Conservation (phyloP, 2,888 invertebrate genomes). For the Unio delphinus region DNA sequence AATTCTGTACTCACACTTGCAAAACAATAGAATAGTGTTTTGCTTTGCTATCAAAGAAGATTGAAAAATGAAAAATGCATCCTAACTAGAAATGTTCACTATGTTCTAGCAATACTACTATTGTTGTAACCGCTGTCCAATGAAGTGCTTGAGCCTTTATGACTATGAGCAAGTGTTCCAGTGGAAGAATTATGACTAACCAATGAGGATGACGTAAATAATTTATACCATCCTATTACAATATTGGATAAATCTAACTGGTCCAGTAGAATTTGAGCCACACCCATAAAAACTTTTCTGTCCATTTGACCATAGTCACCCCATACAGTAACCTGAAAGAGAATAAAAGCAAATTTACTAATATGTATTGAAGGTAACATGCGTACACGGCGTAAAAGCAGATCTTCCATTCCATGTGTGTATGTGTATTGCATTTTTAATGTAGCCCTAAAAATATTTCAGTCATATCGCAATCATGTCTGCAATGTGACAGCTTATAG, state of each 20-base stretch:
- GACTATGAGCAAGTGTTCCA: conserved; percentile 54
- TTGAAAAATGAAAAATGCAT: too few species aligned
- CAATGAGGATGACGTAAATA: conserved; percentile 74
- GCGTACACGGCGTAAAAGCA: too few species aligned
- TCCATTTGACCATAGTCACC: conserved; percentile 99
- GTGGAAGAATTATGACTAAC: conserved; percentile 66
- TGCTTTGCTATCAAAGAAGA: too few species aligned
- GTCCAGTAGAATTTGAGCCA: conserved; percentile 98
- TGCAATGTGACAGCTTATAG: too few species aligned
- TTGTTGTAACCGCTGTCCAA: conserved; percentile 57
- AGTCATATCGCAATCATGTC: too few species aligned
- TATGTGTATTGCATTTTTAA: too few species aligned
- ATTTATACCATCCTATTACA: conserved; percentile 99
- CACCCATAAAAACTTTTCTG: conserved; percentile 99
- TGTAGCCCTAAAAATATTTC: too few species aligned
- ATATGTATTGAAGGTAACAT: too few species aligned
- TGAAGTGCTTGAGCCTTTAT: conserved; percentile 61
- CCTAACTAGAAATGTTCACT: too few species aligned
- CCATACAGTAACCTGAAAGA: conserved; percentile 96
- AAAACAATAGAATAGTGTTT: too few species aligned
- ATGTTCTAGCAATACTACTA: conserved; percentile 10
- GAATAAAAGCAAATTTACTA: not conserved
- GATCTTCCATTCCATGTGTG: too few species aligned
- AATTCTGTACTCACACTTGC: too few species aligned
- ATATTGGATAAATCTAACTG: conserved; percentile 97